These are phyloP conservation scores for Druceiella hillmani DNA, from an alignment of 2,888 invertebrate species.

Conservation along the genomic window DNA sequence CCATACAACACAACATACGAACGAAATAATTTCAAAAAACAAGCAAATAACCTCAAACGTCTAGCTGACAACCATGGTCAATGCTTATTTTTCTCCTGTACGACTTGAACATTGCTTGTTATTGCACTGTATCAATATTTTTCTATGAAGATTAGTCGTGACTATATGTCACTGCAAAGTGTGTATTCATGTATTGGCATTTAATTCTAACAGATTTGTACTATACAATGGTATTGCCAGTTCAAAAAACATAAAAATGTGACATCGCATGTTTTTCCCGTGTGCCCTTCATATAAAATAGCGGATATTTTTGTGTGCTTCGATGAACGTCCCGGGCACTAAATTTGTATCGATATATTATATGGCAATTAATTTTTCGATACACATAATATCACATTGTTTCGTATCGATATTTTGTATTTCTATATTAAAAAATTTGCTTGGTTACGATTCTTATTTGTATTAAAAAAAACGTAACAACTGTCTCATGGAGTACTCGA, in stretches of 20 bases:
- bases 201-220: constrained; percentile 20
- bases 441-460: no score
- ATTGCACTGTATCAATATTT: constrained; percentile 23
- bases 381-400: no score
- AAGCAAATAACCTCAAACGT: constrained; percentile 4
- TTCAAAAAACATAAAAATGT: constrained; percentile 21
- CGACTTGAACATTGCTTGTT: constrained; percentile 19
- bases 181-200: constrained; percentile 20
- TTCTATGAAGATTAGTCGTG: constrained; percentile 17
- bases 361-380: no score
- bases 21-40: constrained; percentile 6
- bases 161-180: constrained; percentile 19
- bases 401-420: no score
- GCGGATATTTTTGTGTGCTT: no score
- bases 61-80: constrained; percentile 12
- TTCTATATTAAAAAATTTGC: no score
- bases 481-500: no score
- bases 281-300: no score
- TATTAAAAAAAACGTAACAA: no score
- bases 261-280: no score
- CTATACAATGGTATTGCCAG: constrained; percentile 20
- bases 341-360: no score
- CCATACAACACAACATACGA: constrained; percentile 9
- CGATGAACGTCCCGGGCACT: no score
- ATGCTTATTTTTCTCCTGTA: constrained; percentile 14